These are phyloP conservation scores for Tigriopus californicus DNA, from an alignment of 2,888 invertebrate species.

Conservation along the genomic window DNA sequence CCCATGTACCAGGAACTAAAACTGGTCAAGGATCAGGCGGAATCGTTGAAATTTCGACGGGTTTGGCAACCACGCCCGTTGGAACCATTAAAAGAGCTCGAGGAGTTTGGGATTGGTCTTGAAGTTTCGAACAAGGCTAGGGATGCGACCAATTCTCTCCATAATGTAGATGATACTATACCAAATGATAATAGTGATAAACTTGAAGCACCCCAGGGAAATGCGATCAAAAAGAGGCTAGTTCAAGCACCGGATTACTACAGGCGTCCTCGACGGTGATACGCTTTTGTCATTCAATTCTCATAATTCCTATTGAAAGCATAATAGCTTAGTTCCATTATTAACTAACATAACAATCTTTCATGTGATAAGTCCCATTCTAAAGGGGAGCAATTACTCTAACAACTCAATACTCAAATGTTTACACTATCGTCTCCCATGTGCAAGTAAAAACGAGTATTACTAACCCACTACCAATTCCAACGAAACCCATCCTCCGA, in stretches of 20 bases:
- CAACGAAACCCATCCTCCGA: too few species aligned
- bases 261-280: neutral
- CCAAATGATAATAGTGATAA: too few species aligned
- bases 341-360: neutral
- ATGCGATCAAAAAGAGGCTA: neutral
- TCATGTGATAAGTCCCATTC: neutral
- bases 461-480: too few species aligned
- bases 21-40: constrained; percentile 26
- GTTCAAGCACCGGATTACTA: constrained; percentile 8
- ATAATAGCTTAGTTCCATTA: neutral
- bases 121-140: neutral
- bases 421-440: neutral
- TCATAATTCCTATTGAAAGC: neutral
- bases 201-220: too few species aligned
- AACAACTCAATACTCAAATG: neutral
- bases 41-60: constrained; percentile 18
- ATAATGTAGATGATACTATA: too few species aligned
- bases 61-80: constrained; percentile 19
- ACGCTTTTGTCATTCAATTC: neutral
- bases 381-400: neutral
- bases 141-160: too few species aligned
- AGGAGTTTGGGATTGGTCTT: constrained; percentile 7
- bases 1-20: constrained; percentile 35
- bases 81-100: constrained; percentile 16
- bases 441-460: too few species aligned